Evolutionary conservation across 2,113 vertebrate genomes (phyloP), one percentile per base, ranked within the genome.

Genomic region (Oriolus oriolus): DNA sequence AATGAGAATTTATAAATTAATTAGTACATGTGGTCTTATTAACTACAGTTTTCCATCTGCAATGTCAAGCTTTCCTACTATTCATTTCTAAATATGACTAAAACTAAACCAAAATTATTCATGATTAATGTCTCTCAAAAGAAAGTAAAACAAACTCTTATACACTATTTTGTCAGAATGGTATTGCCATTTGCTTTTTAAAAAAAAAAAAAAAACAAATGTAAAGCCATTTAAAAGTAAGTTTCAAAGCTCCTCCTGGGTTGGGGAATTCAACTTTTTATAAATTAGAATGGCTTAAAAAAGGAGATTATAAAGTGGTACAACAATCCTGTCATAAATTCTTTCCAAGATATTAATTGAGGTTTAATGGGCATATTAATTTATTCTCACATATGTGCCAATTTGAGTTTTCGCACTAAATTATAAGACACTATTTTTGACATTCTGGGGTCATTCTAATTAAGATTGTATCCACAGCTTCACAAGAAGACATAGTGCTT

Each of bases 1-100:
- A 96, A 96, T 94, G 84, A 97, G 79, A 90, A 97, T 93, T 97
- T 95, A 95, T 97, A 97, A 97, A 96, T 97, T 96, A 97, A 97
- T 96, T 97, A 98, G 80, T 74, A 96, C 76, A 64, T 57, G 53
- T 15, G 93, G 54, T 92, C 75, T 57, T 95, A 86, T 88, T 83
- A 97, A 95, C 90, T 78, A 93, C 10, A 88, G 37, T 91, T 96
- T 93, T 85, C 84, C 90, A 92, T 96, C 92, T 97, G 76, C 81
- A 95, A 69, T 83, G 39, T 50, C 84, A 83, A 66, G 11, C 33
- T 59, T 85, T 91, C 61, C 37, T 92, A 69, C n/a, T 88, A 93
- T 66, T 94, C 7, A 92, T 88, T 97, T 82, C 61, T 69, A 91
- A 95, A 89, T 78, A 80, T 23, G 65, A 50, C 70, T 82, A 73